Conservation (phyloP, 2,113 vertebrate genomes). For the Atherinomorus stipes region DNA sequence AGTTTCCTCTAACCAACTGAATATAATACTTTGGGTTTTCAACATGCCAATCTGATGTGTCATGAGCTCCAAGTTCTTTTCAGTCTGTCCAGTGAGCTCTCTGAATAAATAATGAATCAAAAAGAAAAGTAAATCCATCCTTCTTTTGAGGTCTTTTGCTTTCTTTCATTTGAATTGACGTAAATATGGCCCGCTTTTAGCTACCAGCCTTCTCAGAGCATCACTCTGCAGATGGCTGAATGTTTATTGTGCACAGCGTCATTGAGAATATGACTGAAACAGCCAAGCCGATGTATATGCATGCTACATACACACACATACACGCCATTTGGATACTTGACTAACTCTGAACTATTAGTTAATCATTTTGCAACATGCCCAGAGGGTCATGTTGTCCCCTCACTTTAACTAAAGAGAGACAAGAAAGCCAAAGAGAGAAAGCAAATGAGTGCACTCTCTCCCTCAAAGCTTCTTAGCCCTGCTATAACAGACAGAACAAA, state of each 20-base stretch:
- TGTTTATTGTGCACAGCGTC: conserved; percentile 19
- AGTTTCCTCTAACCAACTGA: conserved; percentile 29
- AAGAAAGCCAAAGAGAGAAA: conserved; percentile 52
- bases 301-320: conserved; percentile 32
- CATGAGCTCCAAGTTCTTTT: conserved; percentile 44
- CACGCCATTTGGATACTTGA: conserved; percentile 60
- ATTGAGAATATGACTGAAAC: conserved; percentile 44
- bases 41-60: conserved; percentile 51
- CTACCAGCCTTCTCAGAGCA: conserved; percentile 25
- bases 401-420: conserved; percentile 65
- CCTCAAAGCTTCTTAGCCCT: conserved; percentile 68
- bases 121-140: conserved; percentile 22
- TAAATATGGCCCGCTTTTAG: conserved; percentile 20
- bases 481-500: conserved; percentile 69
- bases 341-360: conserved; percentile 74
- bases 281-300: conserved; percentile 31
- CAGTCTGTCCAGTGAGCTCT: conserved; percentile 32
- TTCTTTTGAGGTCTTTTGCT: conserved; percentile 19
- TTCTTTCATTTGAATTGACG: conserved; percentile 20
- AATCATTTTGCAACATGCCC: conserved; percentile 77
- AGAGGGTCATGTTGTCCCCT: conserved; percentile 69
- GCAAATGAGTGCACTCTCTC: conserved; percentile 70
- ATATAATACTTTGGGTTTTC: conserved; percentile 45
- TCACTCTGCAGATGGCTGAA: conserved; percentile 15
- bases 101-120: conserved; percentile 50